Conservation (phyloP, 2,888 invertebrate species). For the Ormyrus pomaceus region DNA sequence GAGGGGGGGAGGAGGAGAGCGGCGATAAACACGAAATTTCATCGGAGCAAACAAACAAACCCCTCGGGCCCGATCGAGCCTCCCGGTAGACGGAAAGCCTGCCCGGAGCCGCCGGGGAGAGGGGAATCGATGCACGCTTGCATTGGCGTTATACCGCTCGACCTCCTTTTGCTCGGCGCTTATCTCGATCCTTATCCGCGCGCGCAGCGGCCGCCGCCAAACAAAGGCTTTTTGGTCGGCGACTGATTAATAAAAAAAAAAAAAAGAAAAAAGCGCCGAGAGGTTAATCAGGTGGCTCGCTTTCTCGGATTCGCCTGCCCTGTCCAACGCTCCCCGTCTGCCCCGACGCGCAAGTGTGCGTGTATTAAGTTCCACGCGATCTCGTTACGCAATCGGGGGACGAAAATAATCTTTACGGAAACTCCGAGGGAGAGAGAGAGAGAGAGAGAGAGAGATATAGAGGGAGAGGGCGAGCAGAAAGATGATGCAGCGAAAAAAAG, state of each 20-base stretch:
- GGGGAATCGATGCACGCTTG: neutral
- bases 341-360: neutral
- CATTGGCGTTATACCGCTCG: slow-evolving; percentile 7
- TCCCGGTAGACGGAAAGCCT: slow-evolving; percentile 1
- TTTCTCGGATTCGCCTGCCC: neutral
- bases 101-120: neutral
- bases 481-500: slow-evolving; percentile 14
- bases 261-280: neutral
- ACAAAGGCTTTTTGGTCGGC: neutral
- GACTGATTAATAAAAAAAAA: neutral
- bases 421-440: neutral
- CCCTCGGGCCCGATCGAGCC: slow-evolving; percentile 1
- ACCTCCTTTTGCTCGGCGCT: slow-evolving; percentile 13
- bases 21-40: neutral
- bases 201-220: neutral
- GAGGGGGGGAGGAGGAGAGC: neutral
- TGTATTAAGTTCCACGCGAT: slow-evolving; percentile 28
- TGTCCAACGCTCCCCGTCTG: neutral
- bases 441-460: no score
- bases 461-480: no score
- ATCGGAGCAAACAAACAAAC: neutral
- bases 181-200: neutral
- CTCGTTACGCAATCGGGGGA: slow-evolving; percentile 28
- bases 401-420: slow-evolving; percentile 36
- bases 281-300: neutral